Percentiles rank a stretch among this genome's conserved stretches.
phyloP scores from a whole-genome alignment of 2,797 vertebrate species.

The Malurus splendens region DNA sequence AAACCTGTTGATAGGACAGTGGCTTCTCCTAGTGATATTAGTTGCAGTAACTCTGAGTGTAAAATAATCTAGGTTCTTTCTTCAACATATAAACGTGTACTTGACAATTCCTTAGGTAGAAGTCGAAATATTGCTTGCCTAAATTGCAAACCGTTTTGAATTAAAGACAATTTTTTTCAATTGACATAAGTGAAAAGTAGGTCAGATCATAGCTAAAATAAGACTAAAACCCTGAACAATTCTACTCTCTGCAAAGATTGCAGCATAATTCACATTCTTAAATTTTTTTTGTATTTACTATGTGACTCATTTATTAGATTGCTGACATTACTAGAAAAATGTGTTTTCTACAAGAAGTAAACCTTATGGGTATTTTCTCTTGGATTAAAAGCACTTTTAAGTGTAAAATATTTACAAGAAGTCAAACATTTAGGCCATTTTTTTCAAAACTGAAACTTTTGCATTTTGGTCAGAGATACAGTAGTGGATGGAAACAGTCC shows the following conservation, averaged over 20 bases:
- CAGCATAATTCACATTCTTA: neutral
- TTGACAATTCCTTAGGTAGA: neutral
- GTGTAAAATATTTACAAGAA: neutral
- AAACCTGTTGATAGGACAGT: neutral
- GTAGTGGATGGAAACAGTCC: neutral
- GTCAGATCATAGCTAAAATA: neutral
- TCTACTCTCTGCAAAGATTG: neutral
- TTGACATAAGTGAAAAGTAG: neutral
- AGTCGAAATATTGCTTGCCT: neutral
- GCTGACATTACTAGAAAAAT: neutral
- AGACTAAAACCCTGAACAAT: neutral
- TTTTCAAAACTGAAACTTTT: neutral
- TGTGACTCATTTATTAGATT: neutral
- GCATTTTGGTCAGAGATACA: rapidly evolving
- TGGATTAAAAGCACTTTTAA: neutral
- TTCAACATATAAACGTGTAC: neutral
- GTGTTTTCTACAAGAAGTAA: neutral
- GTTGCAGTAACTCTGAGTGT: neutral
- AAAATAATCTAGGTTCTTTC: neutral
- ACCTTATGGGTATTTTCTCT: neutral
- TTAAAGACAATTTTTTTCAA: neutral
- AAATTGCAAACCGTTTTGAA: neutral
- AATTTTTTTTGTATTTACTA: neutral
- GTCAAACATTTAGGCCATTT: neutral
- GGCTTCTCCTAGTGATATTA: neutral